These are phyloP conservation scores for Tapirus terrestris DNA, from an alignment of 2,113 vertebrate species.

Conservation along the genomic window DNA sequence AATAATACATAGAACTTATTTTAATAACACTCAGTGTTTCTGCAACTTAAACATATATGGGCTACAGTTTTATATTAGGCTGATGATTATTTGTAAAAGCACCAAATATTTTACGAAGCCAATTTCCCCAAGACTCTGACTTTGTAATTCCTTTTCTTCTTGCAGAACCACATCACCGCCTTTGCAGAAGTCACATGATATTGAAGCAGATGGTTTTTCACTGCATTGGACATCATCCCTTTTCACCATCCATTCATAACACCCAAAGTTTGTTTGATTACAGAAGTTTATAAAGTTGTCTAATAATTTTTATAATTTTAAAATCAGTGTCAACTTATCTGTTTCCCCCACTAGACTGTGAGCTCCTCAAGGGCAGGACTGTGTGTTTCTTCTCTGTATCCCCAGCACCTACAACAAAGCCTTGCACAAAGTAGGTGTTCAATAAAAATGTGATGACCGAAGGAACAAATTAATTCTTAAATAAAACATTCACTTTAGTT, in stretches of 20 bases:
- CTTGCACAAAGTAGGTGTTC: slow-evolving; percentile 55
- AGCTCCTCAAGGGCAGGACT: slow-evolving; percentile 77
- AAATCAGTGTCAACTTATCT: slow-evolving; percentile 72
- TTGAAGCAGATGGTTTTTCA: slow-evolving; percentile 91
- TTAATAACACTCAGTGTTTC: not conserved
- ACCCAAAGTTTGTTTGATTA: slow-evolving; percentile 86
- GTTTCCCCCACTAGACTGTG: slow-evolving; percentile 78
- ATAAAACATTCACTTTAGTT: slow-evolving; percentile 81
- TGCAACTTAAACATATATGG: not conserved
- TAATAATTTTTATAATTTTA: slow-evolving; percentile 86
- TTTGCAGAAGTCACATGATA: slow-evolving; percentile 99
- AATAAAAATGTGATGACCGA: not conserved
- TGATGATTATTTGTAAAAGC: not conserved
- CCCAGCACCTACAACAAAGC: not conserved
- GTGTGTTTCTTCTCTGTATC: slow-evolving; percentile 51
- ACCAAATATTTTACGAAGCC: not conserved
- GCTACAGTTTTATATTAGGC: not conserved
- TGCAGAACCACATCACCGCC: slow-evolving; percentile 97
- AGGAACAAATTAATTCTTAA: slow-evolving; percentile 82
- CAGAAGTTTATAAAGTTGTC: slow-evolving; percentile 80
- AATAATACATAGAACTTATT: not conserved
- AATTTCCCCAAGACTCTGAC: slow-evolving; percentile 40
- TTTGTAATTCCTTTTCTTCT: slow-evolving; percentile 67
- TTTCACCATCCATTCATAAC: slow-evolving; percentile 92
- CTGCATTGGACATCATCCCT: slow-evolving; percentile 97